These are phyloP conservation scores for Icerya purchasi DNA, from an alignment of 2,888 invertebrate species.

Conservation along the genomic window DNA sequence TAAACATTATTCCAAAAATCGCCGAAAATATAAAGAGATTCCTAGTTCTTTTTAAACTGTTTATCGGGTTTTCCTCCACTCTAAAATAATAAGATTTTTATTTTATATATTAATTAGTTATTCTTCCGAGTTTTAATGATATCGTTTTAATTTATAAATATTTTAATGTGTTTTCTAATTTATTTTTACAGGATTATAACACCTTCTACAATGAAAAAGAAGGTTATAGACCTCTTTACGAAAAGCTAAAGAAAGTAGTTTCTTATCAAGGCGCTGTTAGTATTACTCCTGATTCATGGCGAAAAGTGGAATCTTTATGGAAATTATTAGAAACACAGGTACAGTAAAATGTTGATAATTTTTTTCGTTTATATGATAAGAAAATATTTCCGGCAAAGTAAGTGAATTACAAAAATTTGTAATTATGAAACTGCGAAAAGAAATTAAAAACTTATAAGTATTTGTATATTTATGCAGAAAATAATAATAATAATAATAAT, in stretches of 20 bases:
- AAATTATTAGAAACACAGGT: slow-evolving; percentile 40
- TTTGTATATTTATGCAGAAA: background rate
- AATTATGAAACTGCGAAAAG: background rate
- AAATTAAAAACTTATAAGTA: background rate
- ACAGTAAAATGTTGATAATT: too few relatives aligned
- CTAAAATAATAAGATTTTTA: too few relatives aligned
- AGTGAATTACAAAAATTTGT: background rate
- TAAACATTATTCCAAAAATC: too few relatives aligned
- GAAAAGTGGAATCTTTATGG: slow-evolving; percentile 59
- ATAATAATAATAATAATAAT: background rate
- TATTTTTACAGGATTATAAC: slow-evolving; percentile 41
- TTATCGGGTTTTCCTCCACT: too few relatives aligned
- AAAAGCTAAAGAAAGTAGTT: slow-evolving; percentile 54
- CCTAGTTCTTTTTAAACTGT: too few relatives aligned
- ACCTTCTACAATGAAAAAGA: slow-evolving; percentile 56
- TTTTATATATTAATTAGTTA: too few relatives aligned
- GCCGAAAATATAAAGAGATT: too few relatives aligned
- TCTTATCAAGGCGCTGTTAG: slow-evolving; percentile 61
- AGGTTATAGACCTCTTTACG: slow-evolving; percentile 45
- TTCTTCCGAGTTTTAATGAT: too few relatives aligned
- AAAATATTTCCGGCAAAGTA: too few relatives aligned
- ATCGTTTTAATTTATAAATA: too few relatives aligned
- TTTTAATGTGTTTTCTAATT: too few relatives aligned
- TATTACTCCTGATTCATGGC: slow-evolving; percentile 69
- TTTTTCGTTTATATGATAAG: too few relatives aligned